Conservation (phyloP, 2,797 vertebrate genomes). For the Thamnophis elegans region DNA sequence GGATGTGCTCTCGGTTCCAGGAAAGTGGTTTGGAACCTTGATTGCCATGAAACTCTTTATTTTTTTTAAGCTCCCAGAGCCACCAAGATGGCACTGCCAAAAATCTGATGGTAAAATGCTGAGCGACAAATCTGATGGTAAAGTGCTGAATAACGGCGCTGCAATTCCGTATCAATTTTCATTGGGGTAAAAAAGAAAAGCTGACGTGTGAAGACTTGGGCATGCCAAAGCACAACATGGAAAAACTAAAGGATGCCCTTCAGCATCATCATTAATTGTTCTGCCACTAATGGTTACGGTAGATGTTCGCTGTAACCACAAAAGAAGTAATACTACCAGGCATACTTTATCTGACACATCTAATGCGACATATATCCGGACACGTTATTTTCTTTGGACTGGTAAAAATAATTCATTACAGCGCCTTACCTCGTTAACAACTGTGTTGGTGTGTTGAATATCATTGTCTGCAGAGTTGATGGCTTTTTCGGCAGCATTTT, state of each 20-base stretch:
- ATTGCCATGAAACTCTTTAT: neutral
- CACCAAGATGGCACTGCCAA: neutral
- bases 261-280: neutral
- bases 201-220: neutral
- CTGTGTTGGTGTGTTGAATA: conserved; percentile 65
- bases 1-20: neutral
- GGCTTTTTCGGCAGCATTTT: conserved; percentile 83
- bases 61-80: neutral
- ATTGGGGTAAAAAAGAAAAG: neutral
- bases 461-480: conserved; percentile 80
- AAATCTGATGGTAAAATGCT: neutral
- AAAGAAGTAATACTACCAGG: neutral
- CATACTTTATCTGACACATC: neutral
- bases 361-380: too few species aligned
- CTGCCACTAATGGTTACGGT: neutral
- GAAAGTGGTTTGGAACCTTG: neutral
- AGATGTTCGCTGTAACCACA: neutral
- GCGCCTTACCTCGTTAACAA: conserved; percentile 2
- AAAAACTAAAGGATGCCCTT: neutral
- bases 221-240: neutral
- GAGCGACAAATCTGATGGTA: neutral
- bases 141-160: neutral
- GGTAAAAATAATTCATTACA: neutral
- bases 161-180: neutral
- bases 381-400: neutral